Evolutionary conservation across 2,888 invertebrate species (phyloP).

Genomic region (Sussaba pulchella): DNA sequence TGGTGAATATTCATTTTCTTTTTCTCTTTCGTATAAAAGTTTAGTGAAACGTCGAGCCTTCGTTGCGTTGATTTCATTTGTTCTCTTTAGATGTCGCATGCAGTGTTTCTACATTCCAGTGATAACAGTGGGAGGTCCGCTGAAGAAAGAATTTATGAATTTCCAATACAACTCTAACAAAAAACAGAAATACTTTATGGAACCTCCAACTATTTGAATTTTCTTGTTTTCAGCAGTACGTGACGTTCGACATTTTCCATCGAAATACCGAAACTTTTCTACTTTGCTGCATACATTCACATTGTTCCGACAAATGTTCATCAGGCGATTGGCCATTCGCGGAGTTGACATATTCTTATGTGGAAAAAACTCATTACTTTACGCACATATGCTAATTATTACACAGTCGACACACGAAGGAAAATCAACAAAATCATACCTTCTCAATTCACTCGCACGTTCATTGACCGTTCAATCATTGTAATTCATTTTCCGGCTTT

Average conservation of each 20-base stretch:
- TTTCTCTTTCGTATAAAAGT: slow-evolving; percentile 60
- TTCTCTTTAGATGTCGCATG: slow-evolving; percentile 16
- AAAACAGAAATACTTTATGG: too few species aligned
- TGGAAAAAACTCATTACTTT: slow-evolving; percentile 35
- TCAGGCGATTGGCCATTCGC: not conserved
- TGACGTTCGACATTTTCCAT: too few species aligned
- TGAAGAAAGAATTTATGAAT: not conserved
- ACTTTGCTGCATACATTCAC: not conserved
- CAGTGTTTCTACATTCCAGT: not conserved
- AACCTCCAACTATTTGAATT: too few species aligned
- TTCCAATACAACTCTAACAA: too few species aligned
- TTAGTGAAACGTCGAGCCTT: slow-evolving; percentile 56
- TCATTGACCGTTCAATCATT: slow-evolving; percentile 45
- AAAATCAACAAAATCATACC: slow-evolving; percentile 22
- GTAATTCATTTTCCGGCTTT: slow-evolving; percentile 34
- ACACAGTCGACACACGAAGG: slow-evolving; percentile 25
- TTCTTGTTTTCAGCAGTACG: too few species aligned
- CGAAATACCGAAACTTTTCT: not conserved
- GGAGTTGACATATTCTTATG: slow-evolving; percentile 9
- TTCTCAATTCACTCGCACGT: slow-evolving; percentile 25
- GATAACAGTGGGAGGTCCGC: not conserved
- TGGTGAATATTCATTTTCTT: not conserved
- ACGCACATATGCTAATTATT: slow-evolving; percentile 10
- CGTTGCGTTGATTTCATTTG: slow-evolving; percentile 35
- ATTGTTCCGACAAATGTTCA: slow-evolving; percentile 17